A percentile compares a stretch with the other conserved stretches of the same genome.
These are phyloP conservation scores for Eupelmus urozonus DNA, from an alignment of 2,888 invertebrate species.

Conservation along the genomic window DNA sequence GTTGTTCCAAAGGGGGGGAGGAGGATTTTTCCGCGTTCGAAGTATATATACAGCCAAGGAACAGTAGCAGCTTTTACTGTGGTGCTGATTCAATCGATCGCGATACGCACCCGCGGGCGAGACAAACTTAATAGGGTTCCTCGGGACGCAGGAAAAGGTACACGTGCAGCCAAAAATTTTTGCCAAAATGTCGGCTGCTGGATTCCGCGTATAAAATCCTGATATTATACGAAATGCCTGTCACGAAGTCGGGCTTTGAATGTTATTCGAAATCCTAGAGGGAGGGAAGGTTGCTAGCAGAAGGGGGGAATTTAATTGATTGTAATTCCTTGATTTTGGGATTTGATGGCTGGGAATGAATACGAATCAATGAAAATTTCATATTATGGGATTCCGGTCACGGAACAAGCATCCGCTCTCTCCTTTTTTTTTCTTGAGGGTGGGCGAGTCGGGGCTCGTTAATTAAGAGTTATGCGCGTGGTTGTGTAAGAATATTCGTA, in stretches of 20 bases:
- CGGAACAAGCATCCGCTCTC: conserved; percentile 1
- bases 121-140: conserved; percentile 49
- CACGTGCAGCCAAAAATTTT: conserved; percentile 15
- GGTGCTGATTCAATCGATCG: conserved; percentile 51
- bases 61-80: background rate
- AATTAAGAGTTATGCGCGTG: background rate
- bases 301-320: conserved; percentile 42
- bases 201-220: conserved; percentile 29
- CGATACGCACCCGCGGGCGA: conserved; percentile 2
- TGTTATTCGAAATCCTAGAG: conserved; percentile 25
- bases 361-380: conserved; percentile 19
- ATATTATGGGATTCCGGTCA: conserved; percentile 28
- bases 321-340: conserved; percentile 51
- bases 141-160: background rate
- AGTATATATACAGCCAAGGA: too few species aligned
- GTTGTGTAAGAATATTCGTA: too few species aligned
- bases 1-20: conserved; percentile 20
- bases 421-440: background rate
- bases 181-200: background rate
- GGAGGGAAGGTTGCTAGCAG: background rate
- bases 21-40: too few species aligned
- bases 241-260: conserved; percentile 26
- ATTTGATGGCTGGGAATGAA: conserved; percentile 13
- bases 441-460: background rate
- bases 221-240: conserved; percentile 48